Evolutionary conservation across 1,140 invertebrate genomes (phyloP), one percentile per base, ranked within the genome.

Genomic region (Ceratoteleas bidentatus): DNA sequence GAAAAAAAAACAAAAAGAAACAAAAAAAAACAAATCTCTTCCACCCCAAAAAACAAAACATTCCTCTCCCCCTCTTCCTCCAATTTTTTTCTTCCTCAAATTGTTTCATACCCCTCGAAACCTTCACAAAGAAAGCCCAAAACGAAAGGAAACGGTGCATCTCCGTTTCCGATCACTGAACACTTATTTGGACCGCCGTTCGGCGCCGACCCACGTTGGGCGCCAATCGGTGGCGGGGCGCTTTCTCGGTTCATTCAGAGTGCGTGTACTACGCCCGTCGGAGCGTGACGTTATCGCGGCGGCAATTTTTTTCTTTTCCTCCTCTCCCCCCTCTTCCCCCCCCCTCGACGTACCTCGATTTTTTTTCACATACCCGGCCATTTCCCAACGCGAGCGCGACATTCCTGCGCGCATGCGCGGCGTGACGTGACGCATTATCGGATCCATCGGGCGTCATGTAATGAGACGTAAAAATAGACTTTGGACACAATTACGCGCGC

Each of bases 221-320:
- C 24, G 24, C 24, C 24, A 24, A 1, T 2, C 24, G 24, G 24
- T 24, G 24, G 45, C 6, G 13, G 14, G 45, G 14, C 13, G 45
- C 13, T 62, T 64, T 58, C 24, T 60, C 43, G 52, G 60, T 75
- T 75, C 54, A 66, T 75, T 75, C 60, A 66, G 32, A 40, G 38
- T 45, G 61, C 72, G 47, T 66, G 38, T 34, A 53, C 53, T 65
- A 47, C 60, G 60, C 33, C 58, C 24, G 53, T 36, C 33, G 15
- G 38, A 66, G 72, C 72, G 43, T 69, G 64, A 77, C 74, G 58
- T 69, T 68, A 77, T 69, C 74, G 45, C 57, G 0, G 53, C 66
- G 34, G 32, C 53, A 45, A 60, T 61, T 68, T 60, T 68, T 69
- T 52, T 52, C 32, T 62, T 73, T 45, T 38, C 38, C 61, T 47